Evolutionary conservation across 2,888 invertebrate genomes (phyloP), one percentile per base, ranked within the genome.

Genomic region (Crepidodera aurea): DNA sequence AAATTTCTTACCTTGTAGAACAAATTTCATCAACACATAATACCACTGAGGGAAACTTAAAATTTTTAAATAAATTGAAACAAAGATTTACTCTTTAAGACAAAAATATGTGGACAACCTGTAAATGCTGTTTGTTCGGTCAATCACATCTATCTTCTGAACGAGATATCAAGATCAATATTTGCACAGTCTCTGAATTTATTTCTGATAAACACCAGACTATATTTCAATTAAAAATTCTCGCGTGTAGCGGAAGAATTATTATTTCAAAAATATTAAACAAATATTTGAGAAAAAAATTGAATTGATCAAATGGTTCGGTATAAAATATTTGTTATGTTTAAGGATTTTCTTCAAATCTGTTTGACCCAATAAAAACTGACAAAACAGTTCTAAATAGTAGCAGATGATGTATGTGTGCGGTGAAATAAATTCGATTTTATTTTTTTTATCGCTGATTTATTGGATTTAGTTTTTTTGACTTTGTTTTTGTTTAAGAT

Each of bases 151-250:
- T 15, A 29, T n/a, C n/a, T n/a, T n/a, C 10, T 16, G 42, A 53
- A 53, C 25, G 40, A 40, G 39, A 54, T 54, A 29, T 40, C 27
- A 12, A 22, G 22, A 42, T 54, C 53, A 54, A 54, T 54, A 54
- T 54, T 40, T 40, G 44, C 34, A 16, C 18, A 25, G 27, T 37
- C 48, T 39, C 37, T 37, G 60, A 37, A 27, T 22, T 19, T 29
- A 40, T 40, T 50, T 39, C 40, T 25, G 48, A 60, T 60, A 55
- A 46, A 37, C 19, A 46, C 13, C 19, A 54, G 54, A 55, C 46
- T 60, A 60, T 40, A 40, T 60, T 60, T 60, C 42, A 60, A 60
- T 60, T 60, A 60, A 42, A 34, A 54, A 39, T 37, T 12, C 18
- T 16, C 48, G 46, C 25, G 39, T 25, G 12, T 10, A 37, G 12